Percentiles rank a stretch among this genome's conserved stretches.
Evolutionary conservation across 2,797 vertebrate genomes (phyloP).

Genomic region (Telmatherina bonti): DNA sequence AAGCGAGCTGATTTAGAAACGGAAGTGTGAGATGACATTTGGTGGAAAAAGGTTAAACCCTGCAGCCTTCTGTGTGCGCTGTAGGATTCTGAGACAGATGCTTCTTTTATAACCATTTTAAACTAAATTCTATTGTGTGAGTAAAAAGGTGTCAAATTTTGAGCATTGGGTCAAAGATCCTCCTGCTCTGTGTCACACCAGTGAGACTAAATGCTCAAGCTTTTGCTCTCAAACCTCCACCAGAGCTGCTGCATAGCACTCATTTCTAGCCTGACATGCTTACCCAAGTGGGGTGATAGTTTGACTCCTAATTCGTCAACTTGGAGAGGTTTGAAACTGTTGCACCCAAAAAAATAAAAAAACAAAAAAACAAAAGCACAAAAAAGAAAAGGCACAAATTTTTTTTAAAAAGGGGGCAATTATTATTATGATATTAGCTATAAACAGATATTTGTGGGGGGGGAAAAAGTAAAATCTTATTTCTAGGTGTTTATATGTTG

Average conservation of each 20-base stretch:
- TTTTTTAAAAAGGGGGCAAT: too few relatives aligned
- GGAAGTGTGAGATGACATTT: constrained; percentile 47
- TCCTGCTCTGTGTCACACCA: neutral
- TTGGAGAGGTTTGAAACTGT: constrained; percentile 37
- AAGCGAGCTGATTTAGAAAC: constrained; percentile 52
- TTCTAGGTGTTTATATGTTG: neutral
- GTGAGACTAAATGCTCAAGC: constrained; percentile 15
- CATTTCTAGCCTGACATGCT: constrained; percentile 34
- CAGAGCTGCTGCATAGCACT: constrained; percentile 1
- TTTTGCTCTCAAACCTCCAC: constrained; percentile 2
- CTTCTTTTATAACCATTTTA: constrained; percentile 15
- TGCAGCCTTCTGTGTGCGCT: constrained; percentile 30
- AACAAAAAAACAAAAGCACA: constrained; percentile 8
- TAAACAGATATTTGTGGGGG: neutral
- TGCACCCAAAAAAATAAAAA: constrained; percentile 25
- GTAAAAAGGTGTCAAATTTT: constrained; percentile 4
- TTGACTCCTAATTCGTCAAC: constrained; percentile 47
- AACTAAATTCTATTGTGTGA: constrained; percentile 15
- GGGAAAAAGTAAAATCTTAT: neutral
- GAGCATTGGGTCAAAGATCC: constrained; percentile 17
- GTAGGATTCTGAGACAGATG: constrained; percentile 32
- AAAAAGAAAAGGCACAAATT: neutral
- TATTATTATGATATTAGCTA: too few relatives aligned
- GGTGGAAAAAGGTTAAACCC: constrained; percentile 45
- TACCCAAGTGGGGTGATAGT: constrained; percentile 23